Evolutionary conservation across 2,113 vertebrate species (phyloP).

Genomic region (Rhadina sibilatrix): DNA sequence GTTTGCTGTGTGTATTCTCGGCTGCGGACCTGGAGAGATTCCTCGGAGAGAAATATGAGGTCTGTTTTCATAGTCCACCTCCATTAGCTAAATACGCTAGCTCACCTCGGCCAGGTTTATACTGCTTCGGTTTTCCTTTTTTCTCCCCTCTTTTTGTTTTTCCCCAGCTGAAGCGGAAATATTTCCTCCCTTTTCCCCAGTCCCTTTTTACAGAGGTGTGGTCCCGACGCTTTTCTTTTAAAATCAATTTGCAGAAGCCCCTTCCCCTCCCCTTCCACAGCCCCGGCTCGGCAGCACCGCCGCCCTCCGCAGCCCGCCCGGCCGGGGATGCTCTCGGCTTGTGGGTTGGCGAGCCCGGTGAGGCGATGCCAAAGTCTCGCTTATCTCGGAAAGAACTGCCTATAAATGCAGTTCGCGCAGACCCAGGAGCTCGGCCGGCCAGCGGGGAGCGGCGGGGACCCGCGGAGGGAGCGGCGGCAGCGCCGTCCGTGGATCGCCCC

Average conservation of each 20-base stretch:
- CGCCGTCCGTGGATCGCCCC: not conserved
- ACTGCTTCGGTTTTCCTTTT: not conserved
- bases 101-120: not conserved
- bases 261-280: not conserved
- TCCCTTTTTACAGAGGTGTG: not conserved
- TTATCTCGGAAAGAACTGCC: not conserved
- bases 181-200: not conserved
- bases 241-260: not conserved
- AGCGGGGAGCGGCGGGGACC: not conserved
- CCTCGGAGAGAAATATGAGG: slow-evolving; percentile 57
- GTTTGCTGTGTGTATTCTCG: slow-evolving; percentile 22
- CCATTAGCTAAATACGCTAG: slow-evolving; percentile 3
- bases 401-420: not conserved
- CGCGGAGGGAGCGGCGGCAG: no score
- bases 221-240: not conserved
- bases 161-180: not conserved
- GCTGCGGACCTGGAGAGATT: slow-evolving; percentile 47
- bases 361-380: not conserved
- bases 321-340: not conserved
- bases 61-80: slow-evolving; percentile 45
- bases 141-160: not conserved
- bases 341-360: not conserved
- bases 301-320: not conserved
- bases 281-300: not conserved
- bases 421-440: not conserved